Evolutionary conservation across 2,113 vertebrate genomes (phyloP), one percentile per base, ranked within the genome.

Genomic region (Psilopsiagon aurifrons): DNA sequence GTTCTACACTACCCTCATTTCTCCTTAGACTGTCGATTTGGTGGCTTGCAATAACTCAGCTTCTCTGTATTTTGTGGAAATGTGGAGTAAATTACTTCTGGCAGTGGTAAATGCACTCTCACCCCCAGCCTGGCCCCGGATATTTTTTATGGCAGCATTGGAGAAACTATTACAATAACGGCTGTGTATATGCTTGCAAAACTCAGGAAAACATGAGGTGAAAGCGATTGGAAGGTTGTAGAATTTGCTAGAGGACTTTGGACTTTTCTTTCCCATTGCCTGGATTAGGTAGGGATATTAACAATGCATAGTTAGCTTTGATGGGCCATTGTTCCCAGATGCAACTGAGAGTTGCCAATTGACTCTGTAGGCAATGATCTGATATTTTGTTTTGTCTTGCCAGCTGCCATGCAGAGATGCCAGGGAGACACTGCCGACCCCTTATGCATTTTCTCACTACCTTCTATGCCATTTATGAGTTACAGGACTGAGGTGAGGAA

Each of bases 311-410:
- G 95, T 96, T 96, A 96, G 90, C 90, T 93, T 81, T 96, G 94
- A 96, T 96, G 95, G 95, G 92, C 95, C 95, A 92, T 97, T 96
- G 96, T 96, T 96, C 83, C 90, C 95, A 96, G 95, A 94, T 97
- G 95, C 95, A 88, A 95, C 88, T 93, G 90, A 88, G 83, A 95
- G 73, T 93, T 96, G 96, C 95, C 96, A 97, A 95, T 90, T 92
- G 77, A 82, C 94, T 96, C 90, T 95, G 80, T 73, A 96, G 90
- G 92, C 95, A 94, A 57, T 79, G 88, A 86, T 93, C 83, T 93
- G 93, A 92, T 90, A 74, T 90, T 90, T 91, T 94, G 87, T 95
- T 96, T 94, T 93, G 92, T 96, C 94, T 95, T 90, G 90, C 88
- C 95, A 97, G 95, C 95, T 97, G 96, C 92, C 92, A 49, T 4